Percentiles rank a stretch among this genome's conserved stretches.
Conservation (phyloP, 2,113 vertebrate species). For the Oophaga pumilio region DNA sequence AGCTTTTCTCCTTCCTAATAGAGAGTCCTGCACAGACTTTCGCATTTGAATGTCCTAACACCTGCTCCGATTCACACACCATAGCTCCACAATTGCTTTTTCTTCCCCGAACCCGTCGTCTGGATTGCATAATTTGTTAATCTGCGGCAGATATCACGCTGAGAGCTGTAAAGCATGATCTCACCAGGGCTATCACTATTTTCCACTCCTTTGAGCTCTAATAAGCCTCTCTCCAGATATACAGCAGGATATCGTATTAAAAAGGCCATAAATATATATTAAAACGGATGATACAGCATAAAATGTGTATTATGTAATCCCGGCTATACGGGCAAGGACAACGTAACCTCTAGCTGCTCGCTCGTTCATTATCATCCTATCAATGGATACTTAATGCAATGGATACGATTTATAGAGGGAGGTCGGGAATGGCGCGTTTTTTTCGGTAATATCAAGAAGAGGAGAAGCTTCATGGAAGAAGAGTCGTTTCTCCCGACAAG, state of each 20-base stretch:
- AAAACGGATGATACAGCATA: constrained; percentile 4
- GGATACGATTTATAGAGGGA: constrained; percentile 31
- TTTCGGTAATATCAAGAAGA: constrained; percentile 18
- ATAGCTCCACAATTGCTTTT: constrained; percentile 11
- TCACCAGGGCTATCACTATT: constrained; percentile 39
- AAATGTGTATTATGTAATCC: not conserved
- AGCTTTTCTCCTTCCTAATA: constrained; percentile 4
- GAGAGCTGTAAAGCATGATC: constrained; percentile 32
- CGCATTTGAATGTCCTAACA: constrained; percentile 18
- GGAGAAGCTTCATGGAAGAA: constrained; percentile 13
- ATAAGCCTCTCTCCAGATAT: constrained; percentile 29
- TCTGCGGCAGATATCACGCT: constrained; percentile 33
- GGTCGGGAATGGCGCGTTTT: not conserved
- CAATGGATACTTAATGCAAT: constrained; percentile 3
- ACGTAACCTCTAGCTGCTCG: not conserved
- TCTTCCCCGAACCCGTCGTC: not conserved
- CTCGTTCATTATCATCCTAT: constrained; percentile 6
- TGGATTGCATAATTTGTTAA: constrained; percentile 54
- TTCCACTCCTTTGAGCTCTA: constrained; percentile 50
- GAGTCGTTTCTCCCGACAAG: constrained; percentile 10
- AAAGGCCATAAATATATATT: constrained; percentile 52
- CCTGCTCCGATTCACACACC: constrained; percentile 37
- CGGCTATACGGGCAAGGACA: constrained; percentile 23
- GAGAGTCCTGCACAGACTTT: not conserved
- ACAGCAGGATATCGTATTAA: constrained; percentile 34